Percentiles rank a stretch among this genome's conserved stretches.
phyloP scores from a whole-genome alignment of 2,797 vertebrate species.

The Lithobates sylvaticus region DNA sequence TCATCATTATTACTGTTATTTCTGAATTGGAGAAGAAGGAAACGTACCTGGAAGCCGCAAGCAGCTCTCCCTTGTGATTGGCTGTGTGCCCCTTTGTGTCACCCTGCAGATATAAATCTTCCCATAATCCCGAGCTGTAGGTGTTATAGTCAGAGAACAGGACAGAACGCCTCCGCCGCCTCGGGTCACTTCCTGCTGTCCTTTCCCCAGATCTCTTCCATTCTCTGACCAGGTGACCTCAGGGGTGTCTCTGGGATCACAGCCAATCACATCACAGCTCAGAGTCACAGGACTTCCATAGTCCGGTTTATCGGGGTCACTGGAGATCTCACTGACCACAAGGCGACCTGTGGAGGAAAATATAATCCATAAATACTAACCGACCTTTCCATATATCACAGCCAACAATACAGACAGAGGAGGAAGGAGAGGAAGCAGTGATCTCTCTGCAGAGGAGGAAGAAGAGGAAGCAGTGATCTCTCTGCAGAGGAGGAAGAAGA shows the following conservation, averaged over 20 bases:
- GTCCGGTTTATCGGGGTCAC: background rate
- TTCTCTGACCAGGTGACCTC: constrained; percentile 20
- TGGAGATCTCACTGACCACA: constrained; percentile 35
- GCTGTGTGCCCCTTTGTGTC: background rate
- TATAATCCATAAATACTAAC: background rate
- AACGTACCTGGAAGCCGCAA: constrained; percentile 56
- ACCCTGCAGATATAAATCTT: constrained; percentile 32
- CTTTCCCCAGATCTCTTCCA: background rate
- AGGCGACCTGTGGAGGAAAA: constrained; percentile 42
- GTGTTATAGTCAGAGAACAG: background rate
- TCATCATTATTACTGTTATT: too few species aligned
- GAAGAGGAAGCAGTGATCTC: too few species aligned
- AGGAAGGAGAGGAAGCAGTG: too few species aligned
- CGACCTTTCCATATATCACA: too few species aligned
- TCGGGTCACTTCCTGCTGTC: background rate
- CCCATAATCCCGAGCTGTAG: constrained; percentile 53
- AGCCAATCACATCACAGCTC: constrained; percentile 36
- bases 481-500: too few species aligned
- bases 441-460: too few species aligned
- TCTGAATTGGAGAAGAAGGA: too few species aligned
- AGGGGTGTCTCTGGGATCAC: constrained; percentile 8
- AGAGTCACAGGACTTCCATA: constrained; percentile 49
- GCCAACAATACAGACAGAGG: too few species aligned
- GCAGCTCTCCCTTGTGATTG: constrained; percentile 2
- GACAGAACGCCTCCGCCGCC: background rate